Evolutionary conservation across 2,113 vertebrate genomes (phyloP).

Genomic region (Bambusicola thoracicus): DNA sequence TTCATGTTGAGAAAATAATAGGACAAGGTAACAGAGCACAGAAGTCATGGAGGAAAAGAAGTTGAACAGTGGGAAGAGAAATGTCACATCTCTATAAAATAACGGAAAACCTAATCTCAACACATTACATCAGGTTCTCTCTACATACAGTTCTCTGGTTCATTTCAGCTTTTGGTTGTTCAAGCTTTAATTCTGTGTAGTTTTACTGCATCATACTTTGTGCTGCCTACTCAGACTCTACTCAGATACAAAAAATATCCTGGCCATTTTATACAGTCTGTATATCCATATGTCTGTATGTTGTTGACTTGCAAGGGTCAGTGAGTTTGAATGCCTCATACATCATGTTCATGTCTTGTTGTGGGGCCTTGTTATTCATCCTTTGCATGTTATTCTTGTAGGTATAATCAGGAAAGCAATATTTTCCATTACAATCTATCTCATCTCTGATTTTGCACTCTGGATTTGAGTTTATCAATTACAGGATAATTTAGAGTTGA

Average conservation of each 20-base stretch:
- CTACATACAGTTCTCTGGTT: background rate
- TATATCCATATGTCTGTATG: background rate
- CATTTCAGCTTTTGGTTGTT: conserved; percentile 24
- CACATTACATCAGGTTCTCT: too few species aligned
- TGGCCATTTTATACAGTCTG: background rate
- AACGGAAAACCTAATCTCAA: background rate
- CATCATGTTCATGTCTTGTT: background rate
- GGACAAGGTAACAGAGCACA: background rate
- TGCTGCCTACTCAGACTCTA: background rate
- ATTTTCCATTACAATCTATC: background rate
- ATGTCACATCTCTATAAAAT: background rate
- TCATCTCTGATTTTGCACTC: background rate
- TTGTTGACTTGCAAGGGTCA: background rate
- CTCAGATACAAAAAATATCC: background rate
- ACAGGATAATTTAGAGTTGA: background rate
- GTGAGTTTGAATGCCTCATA: background rate
- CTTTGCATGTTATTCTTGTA: background rate
- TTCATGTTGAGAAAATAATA: conserved; percentile 17
- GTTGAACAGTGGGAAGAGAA: background rate
- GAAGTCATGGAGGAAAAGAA: background rate
- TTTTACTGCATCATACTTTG: conserved; percentile 30
- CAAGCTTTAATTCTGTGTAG: background rate
- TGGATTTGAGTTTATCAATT: background rate
- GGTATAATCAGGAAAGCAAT: background rate
- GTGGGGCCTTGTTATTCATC: background rate